Conservation (phyloP, 2,888 invertebrate species). For the Dryococelus australis region DNA sequence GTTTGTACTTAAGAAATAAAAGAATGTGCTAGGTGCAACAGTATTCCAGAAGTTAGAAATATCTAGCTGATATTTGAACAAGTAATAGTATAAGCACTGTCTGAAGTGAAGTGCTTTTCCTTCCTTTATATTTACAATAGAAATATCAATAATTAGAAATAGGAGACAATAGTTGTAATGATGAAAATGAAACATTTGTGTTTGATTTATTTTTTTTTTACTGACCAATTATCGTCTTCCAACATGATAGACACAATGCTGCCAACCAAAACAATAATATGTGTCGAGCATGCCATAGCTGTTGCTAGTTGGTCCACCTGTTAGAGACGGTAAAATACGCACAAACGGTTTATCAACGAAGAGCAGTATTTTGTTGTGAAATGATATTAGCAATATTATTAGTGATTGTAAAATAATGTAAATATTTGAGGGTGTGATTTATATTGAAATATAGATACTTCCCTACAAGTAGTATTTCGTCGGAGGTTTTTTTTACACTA, state of each 20-base stretch:
- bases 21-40: neutral
- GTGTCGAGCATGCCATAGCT: conserved; percentile 11
- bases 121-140: neutral
- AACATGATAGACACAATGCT: conserved; percentile 4
- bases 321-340: conserved; percentile 16
- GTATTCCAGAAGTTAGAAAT: no score
- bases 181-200: neutral
- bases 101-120: neutral
- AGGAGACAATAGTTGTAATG: neutral
- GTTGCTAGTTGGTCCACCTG: neutral
- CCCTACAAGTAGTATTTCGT: neutral
- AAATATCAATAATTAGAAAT: neutral
- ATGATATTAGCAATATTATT: neutral
- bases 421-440: neutral
- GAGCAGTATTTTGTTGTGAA: conserved; percentile 12
- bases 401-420: neutral
- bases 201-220: neutral
- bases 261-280: conserved; percentile 1
- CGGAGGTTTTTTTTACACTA: neutral
- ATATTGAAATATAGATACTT: neutral
- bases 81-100: neutral
- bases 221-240: conserved; percentile 16
- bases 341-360: neutral
- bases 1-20: neutral
- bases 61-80: neutral